These are phyloP conservation scores for Plumapathes pennacea DNA, from an alignment of 92 coral and sea anemone genomes.

Conservation along the genomic window DNA sequence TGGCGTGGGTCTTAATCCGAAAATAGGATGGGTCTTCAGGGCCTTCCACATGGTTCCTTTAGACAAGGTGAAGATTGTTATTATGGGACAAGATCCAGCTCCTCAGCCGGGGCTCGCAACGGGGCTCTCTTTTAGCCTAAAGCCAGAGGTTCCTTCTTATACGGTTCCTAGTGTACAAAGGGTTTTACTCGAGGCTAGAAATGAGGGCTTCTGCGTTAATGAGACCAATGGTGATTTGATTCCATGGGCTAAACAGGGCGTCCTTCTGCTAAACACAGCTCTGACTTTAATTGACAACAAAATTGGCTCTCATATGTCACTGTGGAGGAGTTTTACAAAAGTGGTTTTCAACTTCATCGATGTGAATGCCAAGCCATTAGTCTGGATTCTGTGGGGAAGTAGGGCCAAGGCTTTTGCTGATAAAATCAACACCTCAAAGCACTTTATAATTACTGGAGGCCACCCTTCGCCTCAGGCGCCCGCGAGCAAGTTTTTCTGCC, in stretches of 20 bases:
- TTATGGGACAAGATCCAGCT: conserved; percentile 64
- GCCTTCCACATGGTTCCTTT: conserved; percentile 61
- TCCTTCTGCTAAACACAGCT: conserved; percentile 54
- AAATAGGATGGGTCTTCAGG: conserved; percentile 56
- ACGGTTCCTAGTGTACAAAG: conserved; percentile 59
- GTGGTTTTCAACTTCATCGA: conserved; percentile 32
- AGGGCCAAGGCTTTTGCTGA: conserved; percentile 26
- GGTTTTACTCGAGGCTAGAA: conserved; percentile 61
- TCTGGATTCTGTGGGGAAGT: conserved; percentile 60
- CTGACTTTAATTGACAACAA: conserved; percentile 32
- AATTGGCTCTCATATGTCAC: conserved; percentile 43
- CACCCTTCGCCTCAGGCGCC: conserved; percentile 57
- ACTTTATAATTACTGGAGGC: conserved; percentile 51
- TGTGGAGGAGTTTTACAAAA: conserved; percentile 41
- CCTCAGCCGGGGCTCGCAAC: conserved; percentile 70
- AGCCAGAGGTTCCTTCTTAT: conserved; percentile 31
- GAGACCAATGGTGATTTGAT: conserved; percentile 15
- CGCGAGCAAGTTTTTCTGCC: conserved; percentile 38
- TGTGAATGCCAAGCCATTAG: conserved; percentile 28
- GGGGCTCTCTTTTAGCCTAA: conserved; percentile 58
- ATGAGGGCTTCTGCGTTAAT: conserved; percentile 54
- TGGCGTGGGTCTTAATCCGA: conserved; percentile 41
- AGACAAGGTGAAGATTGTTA: conserved; percentile 28
- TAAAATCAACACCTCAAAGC: conserved; percentile 37
- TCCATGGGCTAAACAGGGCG: conserved; percentile 59